Evolutionary conservation across 2,888 invertebrate species (phyloP).

Genomic region (Pelosia muscerda): DNA sequence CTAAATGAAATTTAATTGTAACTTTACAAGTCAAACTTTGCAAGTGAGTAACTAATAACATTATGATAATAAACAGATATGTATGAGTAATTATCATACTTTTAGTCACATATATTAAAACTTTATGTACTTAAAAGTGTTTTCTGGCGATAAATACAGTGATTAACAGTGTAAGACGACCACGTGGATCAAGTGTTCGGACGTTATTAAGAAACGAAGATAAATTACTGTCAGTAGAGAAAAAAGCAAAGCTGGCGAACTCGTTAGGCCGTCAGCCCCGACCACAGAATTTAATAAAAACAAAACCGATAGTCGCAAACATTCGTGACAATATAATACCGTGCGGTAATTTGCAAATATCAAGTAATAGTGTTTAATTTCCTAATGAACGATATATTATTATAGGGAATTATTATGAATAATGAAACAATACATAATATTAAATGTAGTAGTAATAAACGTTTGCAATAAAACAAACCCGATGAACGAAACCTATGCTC

Average conservation of each 20-base stretch:
- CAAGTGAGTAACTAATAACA: too few species aligned
- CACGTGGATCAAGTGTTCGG: background rate
- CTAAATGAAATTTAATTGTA: too few species aligned
- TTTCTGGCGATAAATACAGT: background rate
- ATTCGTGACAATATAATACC: background rate
- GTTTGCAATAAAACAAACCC: too few species aligned
- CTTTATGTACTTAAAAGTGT: too few species aligned
- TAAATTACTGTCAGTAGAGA: background rate
- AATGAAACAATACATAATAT: too few species aligned
- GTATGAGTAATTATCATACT: background rate
- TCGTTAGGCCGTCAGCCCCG: background rate
- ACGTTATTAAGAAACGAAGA: background rate
- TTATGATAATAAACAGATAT: background rate
- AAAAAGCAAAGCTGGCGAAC: background rate
- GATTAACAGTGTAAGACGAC: background rate
- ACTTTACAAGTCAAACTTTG: too few species aligned
- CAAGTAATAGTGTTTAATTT: background rate
- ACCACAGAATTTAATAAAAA: background rate
- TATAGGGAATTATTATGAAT: too few species aligned
- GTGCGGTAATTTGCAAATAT: background rate
- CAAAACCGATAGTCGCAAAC: background rate
- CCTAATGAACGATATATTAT: too few species aligned
- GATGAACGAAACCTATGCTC: too few species aligned
- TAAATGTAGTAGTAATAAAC: too few species aligned
- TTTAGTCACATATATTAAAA: background rate